Evolutionary conservation across 2,797 vertebrate genomes (phyloP).

Genomic region (Gallinago solitaria): DNA sequence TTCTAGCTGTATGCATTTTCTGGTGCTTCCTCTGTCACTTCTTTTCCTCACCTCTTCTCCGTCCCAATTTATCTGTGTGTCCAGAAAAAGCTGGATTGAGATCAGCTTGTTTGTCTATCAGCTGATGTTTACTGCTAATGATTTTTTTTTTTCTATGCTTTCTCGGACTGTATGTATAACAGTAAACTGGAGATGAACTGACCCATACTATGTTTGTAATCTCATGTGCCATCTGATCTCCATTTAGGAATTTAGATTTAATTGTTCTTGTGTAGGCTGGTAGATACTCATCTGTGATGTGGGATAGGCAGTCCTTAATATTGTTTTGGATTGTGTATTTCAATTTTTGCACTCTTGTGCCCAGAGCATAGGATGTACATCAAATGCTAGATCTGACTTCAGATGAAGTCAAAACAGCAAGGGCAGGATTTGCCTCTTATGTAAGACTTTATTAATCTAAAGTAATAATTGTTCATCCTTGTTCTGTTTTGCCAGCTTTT

Average conservation of each 20-base stretch:
- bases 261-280: slow-evolving; percentile 36
- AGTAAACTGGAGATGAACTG: slow-evolving; percentile 17
- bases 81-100: neutral
- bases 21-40: neutral
- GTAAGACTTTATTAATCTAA: neutral
- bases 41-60: neutral
- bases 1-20: neutral
- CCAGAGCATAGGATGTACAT: neutral
- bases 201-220: neutral
- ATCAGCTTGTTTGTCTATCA: neutral
- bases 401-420: neutral
- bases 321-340: slow-evolving; percentile 14
- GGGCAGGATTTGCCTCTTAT: neutral
- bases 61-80: neutral
- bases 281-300: slow-evolving; percentile 12
- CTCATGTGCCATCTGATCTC: neutral
- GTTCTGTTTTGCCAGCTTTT: neutral
- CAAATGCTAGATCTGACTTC: neutral
- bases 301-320: neutral
- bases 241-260: slow-evolving; percentile 28
- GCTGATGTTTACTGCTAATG: neutral
- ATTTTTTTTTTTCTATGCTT: neutral
- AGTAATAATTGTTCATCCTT: neutral
- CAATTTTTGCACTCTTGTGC: neutral
- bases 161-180: neutral